phyloP scores from a whole-genome alignment of 2,888 invertebrate genomes.

The Harpagoxenus sublaevis region DNA sequence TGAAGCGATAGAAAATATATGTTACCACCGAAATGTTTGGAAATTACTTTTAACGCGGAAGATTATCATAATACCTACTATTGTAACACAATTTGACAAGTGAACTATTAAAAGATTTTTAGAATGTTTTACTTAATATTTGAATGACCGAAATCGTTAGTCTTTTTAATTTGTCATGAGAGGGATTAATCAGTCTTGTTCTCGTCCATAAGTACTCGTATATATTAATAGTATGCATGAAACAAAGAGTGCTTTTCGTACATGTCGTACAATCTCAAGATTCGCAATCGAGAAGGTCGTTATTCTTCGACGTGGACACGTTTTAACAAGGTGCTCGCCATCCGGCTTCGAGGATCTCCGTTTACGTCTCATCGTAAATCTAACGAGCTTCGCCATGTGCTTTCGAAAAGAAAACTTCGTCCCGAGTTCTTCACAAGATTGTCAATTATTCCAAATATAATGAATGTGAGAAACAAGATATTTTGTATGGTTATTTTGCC shows the following conservation, averaged over 20 bases:
- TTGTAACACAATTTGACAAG: neutral
- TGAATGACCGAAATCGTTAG: neutral
- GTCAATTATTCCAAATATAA: constrained; percentile 34
- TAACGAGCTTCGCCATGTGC: constrained; percentile 60
- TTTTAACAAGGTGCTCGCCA: constrained; percentile 70
- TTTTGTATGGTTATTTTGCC: neutral
- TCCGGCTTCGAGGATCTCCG: constrained; percentile 64
- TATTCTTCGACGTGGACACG: constrained; percentile 68
- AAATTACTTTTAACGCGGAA: neutral
- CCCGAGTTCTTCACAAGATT: constrained; percentile 20
- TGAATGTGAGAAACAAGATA: neutral
- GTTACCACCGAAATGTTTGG: neutral
- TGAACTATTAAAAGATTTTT: neutral
- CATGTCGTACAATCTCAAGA: constrained; percentile 61
- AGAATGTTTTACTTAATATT: neutral
- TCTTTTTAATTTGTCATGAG: neutral
- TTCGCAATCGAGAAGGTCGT: constrained; percentile 68
- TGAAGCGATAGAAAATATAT: neutral
- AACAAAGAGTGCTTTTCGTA: constrained; percentile 14
- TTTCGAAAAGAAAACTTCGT: constrained; percentile 35
- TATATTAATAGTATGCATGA: neutral
- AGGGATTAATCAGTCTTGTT: neutral
- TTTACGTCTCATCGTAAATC: constrained; percentile 64
- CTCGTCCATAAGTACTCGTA: neutral
- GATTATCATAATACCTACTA: neutral